These are phyloP conservation scores for Drosophila miranda DNA, from an alignment of 1,140 invertebrate species.

Conservation along the genomic window DNA sequence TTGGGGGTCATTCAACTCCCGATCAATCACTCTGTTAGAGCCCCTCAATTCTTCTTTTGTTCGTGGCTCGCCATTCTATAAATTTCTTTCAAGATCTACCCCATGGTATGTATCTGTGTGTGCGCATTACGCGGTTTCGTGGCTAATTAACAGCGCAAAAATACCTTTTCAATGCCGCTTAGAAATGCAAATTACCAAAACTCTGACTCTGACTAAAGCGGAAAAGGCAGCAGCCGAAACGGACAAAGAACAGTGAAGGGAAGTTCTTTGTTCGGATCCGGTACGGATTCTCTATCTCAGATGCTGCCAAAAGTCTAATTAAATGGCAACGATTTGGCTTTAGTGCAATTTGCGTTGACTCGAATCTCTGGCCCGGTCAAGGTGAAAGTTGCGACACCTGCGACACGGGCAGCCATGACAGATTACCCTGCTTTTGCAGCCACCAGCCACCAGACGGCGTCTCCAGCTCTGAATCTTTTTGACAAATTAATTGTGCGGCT, in stretches of 20 bases:
- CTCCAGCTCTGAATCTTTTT: constrained; percentile 32
- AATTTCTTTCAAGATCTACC: too few species aligned
- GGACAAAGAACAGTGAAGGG: constrained; percentile 59
- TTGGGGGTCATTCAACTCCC: constrained; percentile 62
- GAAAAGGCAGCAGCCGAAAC: not conserved
- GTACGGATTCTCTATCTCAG: constrained; percentile 1
- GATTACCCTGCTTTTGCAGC: constrained; percentile 11
- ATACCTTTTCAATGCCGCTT: constrained; percentile 55
- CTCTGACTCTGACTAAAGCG: not conserved
- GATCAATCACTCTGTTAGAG: constrained; percentile 59
- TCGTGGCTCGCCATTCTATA: not conserved
- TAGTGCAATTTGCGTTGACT: constrained; percentile 33
- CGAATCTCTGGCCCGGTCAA: constrained; percentile 59
- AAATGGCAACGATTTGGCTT: constrained; percentile 56
- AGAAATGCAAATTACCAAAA: constrained; percentile 70
- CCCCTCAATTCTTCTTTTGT: constrained; percentile 41
- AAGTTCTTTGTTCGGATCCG: constrained; percentile 66
- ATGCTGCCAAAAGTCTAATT: constrained; percentile 48
- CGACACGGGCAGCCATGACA: constrained; percentile 36
- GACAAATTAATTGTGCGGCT: constrained; percentile 74
- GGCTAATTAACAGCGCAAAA: constrained; percentile 59
- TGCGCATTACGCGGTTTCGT: constrained; percentile 47
- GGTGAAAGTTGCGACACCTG: constrained; percentile 77
- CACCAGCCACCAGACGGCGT: too few species aligned
- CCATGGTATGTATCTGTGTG: constrained; percentile 9